Base-by-base conservation (phyloP, 2,888 invertebrate genomes). In the Cryptosula pallasiana region DNA sequence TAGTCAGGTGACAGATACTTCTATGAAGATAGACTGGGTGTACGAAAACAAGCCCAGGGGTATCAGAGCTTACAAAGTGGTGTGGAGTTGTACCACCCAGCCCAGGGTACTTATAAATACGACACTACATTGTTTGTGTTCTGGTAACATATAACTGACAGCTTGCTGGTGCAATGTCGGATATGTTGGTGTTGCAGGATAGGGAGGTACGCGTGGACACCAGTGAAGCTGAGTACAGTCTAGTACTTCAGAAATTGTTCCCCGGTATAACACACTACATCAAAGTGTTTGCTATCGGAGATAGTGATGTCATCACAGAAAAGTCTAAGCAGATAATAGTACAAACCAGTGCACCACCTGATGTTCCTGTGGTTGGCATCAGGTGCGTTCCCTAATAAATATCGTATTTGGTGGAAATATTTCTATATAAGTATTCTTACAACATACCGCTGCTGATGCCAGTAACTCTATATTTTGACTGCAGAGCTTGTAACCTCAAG, bases 401-500 rank as follows among this genome's bases (percentile, higher is more conserved):
- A n/a, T n/a, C n/a, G n/a, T n/a, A n/a, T n/a, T n/a, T n/a, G n/a
- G n/a, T n/a, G n/a, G n/a, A n/a, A n/a, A n/a, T n/a, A n/a, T n/a
- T n/a, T n/a, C n/a, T n/a, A n/a, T n/a, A n/a, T n/a, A n/a, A n/a
- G n/a, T n/a, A n/a, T n/a, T n/a, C n/a, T n/a, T n/a, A n/a, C n/a
- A n/a, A n/a, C n/a, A n/a, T n/a, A n/a, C n/a, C n/a, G n/a, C n/a
- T n/a, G n/a, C n/a, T n/a, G n/a, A n/a, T n/a, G n/a, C n/a, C n/a
- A n/a, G n/a, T n/a, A n/a, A n/a, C n/a, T n/a, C n/a, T n/a, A n/a
- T n/a, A n/a, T n/a, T n/a, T n/a, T n/a, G n/a, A n/a, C n/a, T n/a
- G n/a, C 76, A 82, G 85, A 73, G 84, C 84, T 0, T 81, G 82
- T 73, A 85, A 85, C 76, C 84, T 84, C 81, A 81, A 80, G 35